Conservation (phyloP, 1,140 invertebrate species). For the Drosophila tropicalis region DNA sequence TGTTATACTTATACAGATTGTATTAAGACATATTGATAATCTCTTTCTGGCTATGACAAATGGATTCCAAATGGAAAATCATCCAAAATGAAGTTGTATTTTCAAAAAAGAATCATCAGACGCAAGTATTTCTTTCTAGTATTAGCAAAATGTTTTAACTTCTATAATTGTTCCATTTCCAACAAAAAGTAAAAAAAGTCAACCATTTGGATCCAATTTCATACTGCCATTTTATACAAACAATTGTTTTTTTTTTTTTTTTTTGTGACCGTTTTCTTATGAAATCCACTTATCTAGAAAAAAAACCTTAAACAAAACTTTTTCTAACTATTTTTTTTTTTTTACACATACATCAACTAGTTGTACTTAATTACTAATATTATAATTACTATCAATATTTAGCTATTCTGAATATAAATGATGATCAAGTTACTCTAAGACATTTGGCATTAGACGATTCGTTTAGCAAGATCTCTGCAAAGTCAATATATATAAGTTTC, state of each 20-base stretch:
- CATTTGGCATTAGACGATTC: no score
- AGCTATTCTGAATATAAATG: slow-evolving; percentile 18
- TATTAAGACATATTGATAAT: not conserved
- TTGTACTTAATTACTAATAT: not conserved
- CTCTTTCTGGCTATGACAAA: slow-evolving; percentile 5
- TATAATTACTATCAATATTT: not conserved
- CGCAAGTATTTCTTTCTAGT: slow-evolving; percentile 7
- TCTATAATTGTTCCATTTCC: not conserved
- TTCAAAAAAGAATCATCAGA: not conserved
- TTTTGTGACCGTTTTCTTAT: not conserved
- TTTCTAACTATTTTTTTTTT: not conserved
- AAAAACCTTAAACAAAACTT: not conserved
- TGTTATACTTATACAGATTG: not conserved
- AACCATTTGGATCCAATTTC: not conserved
- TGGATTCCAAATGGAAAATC: not conserved
- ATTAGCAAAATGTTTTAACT: not conserved
- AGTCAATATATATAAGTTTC: slow-evolving; percentile 25
- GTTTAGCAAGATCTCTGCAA: slow-evolving; percentile 37
- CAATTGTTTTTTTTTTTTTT: not conserved
- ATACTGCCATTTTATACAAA: not conserved
- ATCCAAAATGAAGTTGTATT: not conserved
- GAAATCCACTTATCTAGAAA: not conserved
- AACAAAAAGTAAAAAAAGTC: not conserved
- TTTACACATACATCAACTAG: not conserved
- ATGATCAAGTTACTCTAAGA: slow-evolving; percentile 11